phyloP scores from a whole-genome alignment of 2,113 vertebrate species.

The Pantherophis guttatus region DNA sequence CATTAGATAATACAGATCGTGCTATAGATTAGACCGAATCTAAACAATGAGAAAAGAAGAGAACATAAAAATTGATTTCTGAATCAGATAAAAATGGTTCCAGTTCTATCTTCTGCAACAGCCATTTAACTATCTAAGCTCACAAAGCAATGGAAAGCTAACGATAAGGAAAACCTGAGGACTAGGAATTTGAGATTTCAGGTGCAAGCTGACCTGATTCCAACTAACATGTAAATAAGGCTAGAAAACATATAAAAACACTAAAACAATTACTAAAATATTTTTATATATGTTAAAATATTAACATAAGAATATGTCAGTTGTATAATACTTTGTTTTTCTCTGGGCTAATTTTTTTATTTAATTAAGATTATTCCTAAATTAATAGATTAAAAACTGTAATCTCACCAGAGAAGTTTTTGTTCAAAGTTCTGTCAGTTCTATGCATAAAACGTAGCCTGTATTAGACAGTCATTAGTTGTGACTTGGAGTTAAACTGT shows the following conservation, averaged over 20 bases:
- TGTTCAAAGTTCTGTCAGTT: not conserved
- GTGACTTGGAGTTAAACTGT: constrained; percentile 22
- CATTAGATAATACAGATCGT: not conserved
- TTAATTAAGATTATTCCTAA: constrained; percentile 4
- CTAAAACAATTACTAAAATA: no score
- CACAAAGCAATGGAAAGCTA: not conserved
- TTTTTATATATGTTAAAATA: not conserved
- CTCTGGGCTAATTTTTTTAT: not conserved
- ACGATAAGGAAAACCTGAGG: not conserved
- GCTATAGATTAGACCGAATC: not conserved
- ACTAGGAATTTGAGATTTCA: not conserved
- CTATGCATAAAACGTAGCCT: not conserved
- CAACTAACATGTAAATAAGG: not conserved
- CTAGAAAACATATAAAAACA: not conserved
- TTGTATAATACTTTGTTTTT: not conserved
- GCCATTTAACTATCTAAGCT: not conserved
- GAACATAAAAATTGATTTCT: not conserved
- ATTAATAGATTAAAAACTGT: not conserved
- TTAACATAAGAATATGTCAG: not conserved
- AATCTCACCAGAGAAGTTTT: not conserved
- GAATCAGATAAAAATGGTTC: not conserved
- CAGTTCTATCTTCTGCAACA: not conserved
- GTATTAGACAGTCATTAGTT: constrained; percentile 9
- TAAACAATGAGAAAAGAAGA: not conserved
- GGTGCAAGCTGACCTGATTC: not conserved